Base-by-base conservation (phyloP, 2,113 vertebrate species). In the Cnemophilus loriae region DNA sequence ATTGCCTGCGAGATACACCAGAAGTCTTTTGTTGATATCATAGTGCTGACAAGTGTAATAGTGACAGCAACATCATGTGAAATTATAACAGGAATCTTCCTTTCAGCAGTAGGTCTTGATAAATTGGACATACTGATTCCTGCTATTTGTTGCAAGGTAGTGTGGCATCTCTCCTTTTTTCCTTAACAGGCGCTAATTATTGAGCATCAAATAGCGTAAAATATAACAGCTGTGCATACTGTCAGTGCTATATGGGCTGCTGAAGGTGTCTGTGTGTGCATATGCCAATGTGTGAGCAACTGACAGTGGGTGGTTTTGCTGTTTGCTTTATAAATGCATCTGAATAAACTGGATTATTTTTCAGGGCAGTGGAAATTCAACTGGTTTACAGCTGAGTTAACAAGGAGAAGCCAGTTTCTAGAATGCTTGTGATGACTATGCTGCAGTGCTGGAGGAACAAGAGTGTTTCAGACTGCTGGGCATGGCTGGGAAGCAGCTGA, bases 151-250 rank as follows among this genome's bases (percentile, higher is more conserved):
- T 94, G 74, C 91, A 96, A 97, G 96, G 94, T 82, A 97, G 96
- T 94, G 86, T 97, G 94, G 93, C 95, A 76, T 93, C 88, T 95
- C 93, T 96, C 92, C 91, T 82, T 81, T 76, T 96, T 90, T 95
- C 89, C 96, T 97, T 97, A 98, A 97, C 93, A 97, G 98, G 97
- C 92, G 89, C 97, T 99, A 98, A 99, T 99, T 98, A 98, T 98
- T 98, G 98, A 98, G 98, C 98, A 98, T 99, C 98, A 98, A 98
- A 97, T 98, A 98, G 98, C 93, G 87, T 98, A 98, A 98, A 98
- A 98, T 98, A 95, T 92, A 96, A 97, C 98, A 98, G 97, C 98
- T 98, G 97, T 98, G 98, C 96, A 87, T 96, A 98, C 98, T 98
- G 98, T 98, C 98, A 98, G 98, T 97, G 97, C 98, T 97, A 93